Evolutionary conservation across 2,113 vertebrate genomes (phyloP).

Genomic region (Paramormyrops kingsleyae): DNA sequence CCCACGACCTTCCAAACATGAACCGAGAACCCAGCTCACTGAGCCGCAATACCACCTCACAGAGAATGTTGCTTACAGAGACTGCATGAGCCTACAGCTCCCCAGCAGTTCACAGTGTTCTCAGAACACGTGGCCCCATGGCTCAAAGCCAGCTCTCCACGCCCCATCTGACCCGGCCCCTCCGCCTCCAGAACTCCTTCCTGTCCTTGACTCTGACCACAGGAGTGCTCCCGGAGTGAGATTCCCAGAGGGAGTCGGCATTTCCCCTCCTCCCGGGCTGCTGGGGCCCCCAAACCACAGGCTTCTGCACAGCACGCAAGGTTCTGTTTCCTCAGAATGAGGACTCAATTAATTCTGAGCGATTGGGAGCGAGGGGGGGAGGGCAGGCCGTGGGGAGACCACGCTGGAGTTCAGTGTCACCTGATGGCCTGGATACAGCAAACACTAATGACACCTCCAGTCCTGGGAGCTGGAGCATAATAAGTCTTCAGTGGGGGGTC

Average conservation of each 20-base stretch:
- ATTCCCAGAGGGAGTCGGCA: conserved; percentile 40
- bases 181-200: not conserved
- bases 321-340: conserved; percentile 50
- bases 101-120: not conserved
- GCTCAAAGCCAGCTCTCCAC: not conserved
- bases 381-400: conserved; percentile 31
- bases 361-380: conserved; percentile 51
- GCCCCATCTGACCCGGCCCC: not conserved
- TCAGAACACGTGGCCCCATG: not conserved
- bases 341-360: conserved; percentile 64
- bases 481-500: conserved; percentile 41
- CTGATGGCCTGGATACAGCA: conserved; percentile 50
- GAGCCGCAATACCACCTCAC: not conserved
- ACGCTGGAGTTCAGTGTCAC: conserved; percentile 39
- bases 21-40: not conserved
- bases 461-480: conserved; percentile 36
- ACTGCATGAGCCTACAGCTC: not conserved
- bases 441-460: conserved; percentile 31
- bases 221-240: conserved; percentile 22
- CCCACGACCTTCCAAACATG: not conserved
- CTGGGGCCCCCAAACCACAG: conserved; percentile 10
- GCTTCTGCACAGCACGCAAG: not conserved
- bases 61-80: not conserved
- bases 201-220: not conserved
- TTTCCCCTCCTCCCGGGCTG: conserved; percentile 28